Evolutionary conservation across 2,888 invertebrate species (phyloP).

Genomic region (Antitype chi): DNA sequence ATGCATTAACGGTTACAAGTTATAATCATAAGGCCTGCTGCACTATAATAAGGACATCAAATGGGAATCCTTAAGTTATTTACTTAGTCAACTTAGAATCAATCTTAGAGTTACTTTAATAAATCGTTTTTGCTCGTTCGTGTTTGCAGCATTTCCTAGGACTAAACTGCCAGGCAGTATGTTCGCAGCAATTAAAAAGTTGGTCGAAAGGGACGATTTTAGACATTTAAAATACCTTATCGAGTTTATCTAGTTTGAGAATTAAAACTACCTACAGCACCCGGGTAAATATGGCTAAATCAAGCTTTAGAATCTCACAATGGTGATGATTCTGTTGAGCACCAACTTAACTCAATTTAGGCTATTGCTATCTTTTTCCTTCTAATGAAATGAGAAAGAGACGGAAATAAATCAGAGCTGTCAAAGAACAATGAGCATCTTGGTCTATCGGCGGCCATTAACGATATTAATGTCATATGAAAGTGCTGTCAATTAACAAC

Average conservation of each 20-base stretch:
- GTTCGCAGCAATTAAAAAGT: background rate
- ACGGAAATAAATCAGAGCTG: too few species aligned
- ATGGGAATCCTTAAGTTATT: conserved; percentile 12
- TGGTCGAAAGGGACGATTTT: too few species aligned
- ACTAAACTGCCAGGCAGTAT: background rate
- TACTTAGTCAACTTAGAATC: conserved; percentile 17
- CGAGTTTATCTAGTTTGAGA: background rate
- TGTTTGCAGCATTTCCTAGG: background rate
- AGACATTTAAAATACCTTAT: background rate
- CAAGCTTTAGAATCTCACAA: background rate
- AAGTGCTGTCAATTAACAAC: too few species aligned
- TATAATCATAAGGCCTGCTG: background rate
- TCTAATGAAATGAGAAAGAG: too few species aligned
- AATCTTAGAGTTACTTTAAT: background rate
- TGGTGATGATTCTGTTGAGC: too few species aligned
- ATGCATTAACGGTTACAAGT: conserved; percentile 1
- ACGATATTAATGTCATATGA: too few species aligned
- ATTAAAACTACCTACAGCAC: background rate
- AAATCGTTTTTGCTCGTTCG: background rate
- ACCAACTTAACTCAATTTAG: too few species aligned
- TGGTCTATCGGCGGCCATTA: too few species aligned
- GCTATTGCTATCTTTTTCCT: too few species aligned
- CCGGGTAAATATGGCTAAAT: background rate
- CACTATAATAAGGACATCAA: conserved; percentile 11
- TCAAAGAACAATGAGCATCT: too few species aligned